Conservation (phyloP, 2,113 vertebrate genomes). For the Tychaedon coryphoeus region DNA sequence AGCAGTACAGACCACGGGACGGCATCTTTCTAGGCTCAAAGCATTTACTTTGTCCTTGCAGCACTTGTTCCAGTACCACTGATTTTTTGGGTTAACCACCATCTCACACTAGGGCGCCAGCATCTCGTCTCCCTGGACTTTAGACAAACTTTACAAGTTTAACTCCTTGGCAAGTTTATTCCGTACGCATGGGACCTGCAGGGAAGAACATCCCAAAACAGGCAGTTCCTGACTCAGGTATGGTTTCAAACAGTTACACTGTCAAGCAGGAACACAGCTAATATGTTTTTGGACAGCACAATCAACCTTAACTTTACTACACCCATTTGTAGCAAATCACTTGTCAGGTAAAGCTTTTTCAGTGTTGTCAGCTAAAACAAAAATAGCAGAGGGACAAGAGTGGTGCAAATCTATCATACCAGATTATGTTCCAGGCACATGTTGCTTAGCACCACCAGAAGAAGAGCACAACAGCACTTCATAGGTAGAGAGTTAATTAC, state of each 20-base stretch:
- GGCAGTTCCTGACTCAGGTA: not conserved
- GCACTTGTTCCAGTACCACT: not conserved
- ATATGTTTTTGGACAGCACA: not conserved
- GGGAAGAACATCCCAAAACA: fast-evolving
- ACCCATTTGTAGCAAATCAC: not conserved
- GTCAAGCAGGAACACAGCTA: not conserved
- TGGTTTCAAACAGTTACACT: not conserved
- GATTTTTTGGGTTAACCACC: not conserved
- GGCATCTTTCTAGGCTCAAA: too few relatives aligned
- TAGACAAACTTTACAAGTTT: not conserved
- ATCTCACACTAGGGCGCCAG: fast-evolving
- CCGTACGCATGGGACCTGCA: fast-evolving
- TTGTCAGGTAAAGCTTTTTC: not conserved
- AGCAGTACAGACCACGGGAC: fast-evolving
- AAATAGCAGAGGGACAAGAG: not conserved
- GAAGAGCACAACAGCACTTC: not conserved
- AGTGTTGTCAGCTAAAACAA: not conserved
- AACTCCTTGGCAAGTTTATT: not conserved
- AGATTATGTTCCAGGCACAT: fast-evolving
- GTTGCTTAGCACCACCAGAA: not conserved
- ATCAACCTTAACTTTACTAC: not conserved
- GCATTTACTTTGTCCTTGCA: not conserved
- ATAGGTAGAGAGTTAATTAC: fast-evolving
- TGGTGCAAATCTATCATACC: fast-evolving
- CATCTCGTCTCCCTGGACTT: not conserved